Evolutionary conservation across 2,888 invertebrate genomes (phyloP).

Genomic region (Poecilus cupreus): DNA sequence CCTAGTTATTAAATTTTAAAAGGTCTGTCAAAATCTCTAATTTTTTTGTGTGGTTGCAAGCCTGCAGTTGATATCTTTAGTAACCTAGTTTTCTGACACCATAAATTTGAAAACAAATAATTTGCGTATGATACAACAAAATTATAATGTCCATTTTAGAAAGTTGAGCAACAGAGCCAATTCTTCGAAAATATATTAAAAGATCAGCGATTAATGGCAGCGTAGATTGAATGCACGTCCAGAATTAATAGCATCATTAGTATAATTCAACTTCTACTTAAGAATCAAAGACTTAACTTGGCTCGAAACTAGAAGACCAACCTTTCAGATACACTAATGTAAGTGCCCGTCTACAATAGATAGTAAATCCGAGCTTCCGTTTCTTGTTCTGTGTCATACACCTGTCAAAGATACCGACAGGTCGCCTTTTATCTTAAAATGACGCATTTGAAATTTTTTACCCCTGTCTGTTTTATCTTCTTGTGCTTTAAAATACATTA

Average conservation of each 20-base stretch:
- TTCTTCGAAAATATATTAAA: slow-evolving; percentile 34
- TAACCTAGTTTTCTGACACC: slow-evolving; percentile 25
- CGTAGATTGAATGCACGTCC: slow-evolving; percentile 4
- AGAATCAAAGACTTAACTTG: background rate
- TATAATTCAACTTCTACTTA: slow-evolving; percentile 2
- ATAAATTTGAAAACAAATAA: slow-evolving; percentile 31
- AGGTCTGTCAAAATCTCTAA: background rate
- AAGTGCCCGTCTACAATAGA: slow-evolving; percentile 3
- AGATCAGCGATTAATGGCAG: slow-evolving; percentile 26
- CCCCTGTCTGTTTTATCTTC: background rate
- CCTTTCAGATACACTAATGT: background rate
- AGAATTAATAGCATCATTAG: slow-evolving; percentile 29
- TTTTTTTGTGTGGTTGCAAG: background rate
- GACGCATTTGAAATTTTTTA: slow-evolving; percentile 21
- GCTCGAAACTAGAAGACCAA: background rate
- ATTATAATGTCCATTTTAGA: slow-evolving; percentile 37
- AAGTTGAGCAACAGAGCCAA: slow-evolving; percentile 20
- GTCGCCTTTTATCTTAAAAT: background rate
- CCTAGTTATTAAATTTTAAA: too few relatives aligned
- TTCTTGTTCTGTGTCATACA: slow-evolving; percentile 39
- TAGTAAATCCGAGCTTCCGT: slow-evolving; percentile 17
- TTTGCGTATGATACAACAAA: slow-evolving; percentile 40
- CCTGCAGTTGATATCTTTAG: slow-evolving; percentile 1
- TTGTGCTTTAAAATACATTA: slow-evolving; percentile 10
- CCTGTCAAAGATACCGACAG: slow-evolving; percentile 27